Evolutionary conservation across 2,113 vertebrate genomes (phyloP).

Genomic region (Strix aluco): DNA sequence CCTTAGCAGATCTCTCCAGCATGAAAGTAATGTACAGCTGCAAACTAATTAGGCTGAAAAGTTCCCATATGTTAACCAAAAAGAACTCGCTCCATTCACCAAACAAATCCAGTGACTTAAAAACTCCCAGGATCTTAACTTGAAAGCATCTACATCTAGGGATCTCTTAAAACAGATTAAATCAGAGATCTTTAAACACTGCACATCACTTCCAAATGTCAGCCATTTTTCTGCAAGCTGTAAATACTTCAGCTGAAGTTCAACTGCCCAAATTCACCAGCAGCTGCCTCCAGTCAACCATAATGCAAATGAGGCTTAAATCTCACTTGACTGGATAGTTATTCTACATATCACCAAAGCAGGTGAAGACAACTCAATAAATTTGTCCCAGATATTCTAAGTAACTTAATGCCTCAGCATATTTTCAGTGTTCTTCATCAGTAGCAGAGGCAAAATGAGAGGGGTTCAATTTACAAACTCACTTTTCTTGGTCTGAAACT

Average conservation of each 20-base stretch:
- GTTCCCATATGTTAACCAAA: constrained; percentile 6
- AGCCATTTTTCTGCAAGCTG: constrained; percentile 3
- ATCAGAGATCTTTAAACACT: neutral
- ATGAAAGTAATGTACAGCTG: neutral
- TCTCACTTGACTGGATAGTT: neutral
- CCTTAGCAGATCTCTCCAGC: neutral
- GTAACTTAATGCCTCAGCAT: neutral
- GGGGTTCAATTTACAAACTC: neutral
- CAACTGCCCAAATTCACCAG: neutral
- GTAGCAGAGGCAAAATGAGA: neutral
- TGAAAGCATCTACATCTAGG: neutral
- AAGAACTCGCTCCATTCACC: neutral
- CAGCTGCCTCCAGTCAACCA: neutral
- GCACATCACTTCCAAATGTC: constrained; percentile 7
- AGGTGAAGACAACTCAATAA: neutral
- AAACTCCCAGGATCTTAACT: neutral
- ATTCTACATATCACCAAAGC: neutral
- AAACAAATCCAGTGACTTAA: constrained; percentile 12
- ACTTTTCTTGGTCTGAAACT: neutral
- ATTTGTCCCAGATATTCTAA: neutral
- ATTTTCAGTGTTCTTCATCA: neutral
- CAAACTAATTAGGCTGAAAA: constrained; percentile 36
- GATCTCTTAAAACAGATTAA: constrained; percentile 13
- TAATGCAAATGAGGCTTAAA: neutral
- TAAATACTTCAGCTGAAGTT: constrained; percentile 26